phyloP scores from a whole-genome alignment of 2,797 vertebrate species.

The Brotula barbata region DNA sequence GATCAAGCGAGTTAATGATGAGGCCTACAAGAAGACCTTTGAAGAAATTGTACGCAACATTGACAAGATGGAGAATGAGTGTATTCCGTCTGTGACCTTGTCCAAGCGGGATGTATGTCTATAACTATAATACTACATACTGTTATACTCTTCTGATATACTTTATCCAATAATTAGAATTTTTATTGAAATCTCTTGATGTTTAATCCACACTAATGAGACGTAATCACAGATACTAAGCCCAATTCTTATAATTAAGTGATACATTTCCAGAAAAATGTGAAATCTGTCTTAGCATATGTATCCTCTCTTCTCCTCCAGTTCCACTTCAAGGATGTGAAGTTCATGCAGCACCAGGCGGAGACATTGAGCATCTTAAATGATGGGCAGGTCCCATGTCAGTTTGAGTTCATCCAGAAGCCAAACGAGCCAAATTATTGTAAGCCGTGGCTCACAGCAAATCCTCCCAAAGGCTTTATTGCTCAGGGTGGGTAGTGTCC shows the following conservation, averaged over 20 bases:
- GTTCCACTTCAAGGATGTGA: slow-evolving; percentile 91
- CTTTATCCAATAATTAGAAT: background rate
- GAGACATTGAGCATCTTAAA: slow-evolving; percentile 87
- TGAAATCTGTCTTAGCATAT: background rate
- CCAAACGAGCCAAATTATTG: slow-evolving; percentile 88
- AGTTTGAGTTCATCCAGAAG: slow-evolving; percentile 96
- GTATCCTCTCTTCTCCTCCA: slow-evolving; percentile 53
- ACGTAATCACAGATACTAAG: slow-evolving; percentile 18
- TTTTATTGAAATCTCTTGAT: slow-evolving; percentile 2
- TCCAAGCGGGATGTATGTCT: slow-evolving; percentile 86
- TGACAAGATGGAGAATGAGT: slow-evolving; percentile 97
- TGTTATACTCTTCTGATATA: slow-evolving; percentile 2
- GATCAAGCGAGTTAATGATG: slow-evolving; percentile 89
- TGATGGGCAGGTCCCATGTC: slow-evolving; percentile 93
- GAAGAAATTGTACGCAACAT: slow-evolving; percentile 92
- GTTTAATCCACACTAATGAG: slow-evolving; percentile 10
- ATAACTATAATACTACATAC: background rate
- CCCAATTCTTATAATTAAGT: slow-evolving; percentile 26
- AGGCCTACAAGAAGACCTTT: slow-evolving; percentile 87
- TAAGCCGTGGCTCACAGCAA: slow-evolving; percentile 91
- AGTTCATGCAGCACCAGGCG: slow-evolving; percentile 92
- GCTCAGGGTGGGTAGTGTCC: slow-evolving; percentile 82
- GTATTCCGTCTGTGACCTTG: slow-evolving; percentile 91
- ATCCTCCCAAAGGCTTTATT: slow-evolving; percentile 90
- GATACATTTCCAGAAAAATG: background rate